phyloP scores from a whole-genome alignment of 2,113 vertebrate species.

The Sinocyclocheilus grahami region DNA sequence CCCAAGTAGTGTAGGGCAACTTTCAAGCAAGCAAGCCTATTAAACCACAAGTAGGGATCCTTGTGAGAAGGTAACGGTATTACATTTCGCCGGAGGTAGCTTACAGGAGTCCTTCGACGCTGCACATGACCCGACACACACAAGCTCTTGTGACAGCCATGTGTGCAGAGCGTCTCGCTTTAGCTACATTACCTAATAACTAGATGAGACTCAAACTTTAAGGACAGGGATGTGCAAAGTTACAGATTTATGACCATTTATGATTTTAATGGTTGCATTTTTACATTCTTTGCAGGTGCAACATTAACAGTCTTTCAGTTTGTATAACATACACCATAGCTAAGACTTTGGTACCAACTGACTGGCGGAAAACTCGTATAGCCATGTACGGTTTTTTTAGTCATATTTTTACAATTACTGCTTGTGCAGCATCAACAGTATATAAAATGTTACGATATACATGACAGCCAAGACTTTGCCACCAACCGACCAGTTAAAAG shows the following conservation, averaged over 20 bases:
- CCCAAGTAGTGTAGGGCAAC: background rate
- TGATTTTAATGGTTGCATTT: background rate
- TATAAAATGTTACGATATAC: background rate
- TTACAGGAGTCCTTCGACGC: background rate
- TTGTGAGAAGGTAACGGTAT: background rate
- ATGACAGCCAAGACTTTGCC: too few species aligned
- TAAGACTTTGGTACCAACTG: background rate
- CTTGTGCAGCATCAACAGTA: background rate
- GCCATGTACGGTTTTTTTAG: too few species aligned
- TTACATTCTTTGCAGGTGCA: background rate
- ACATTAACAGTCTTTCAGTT: background rate
- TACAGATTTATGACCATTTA: background rate
- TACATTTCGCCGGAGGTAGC: background rate
- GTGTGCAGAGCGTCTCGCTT: background rate
- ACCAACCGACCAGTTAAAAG: too few species aligned
- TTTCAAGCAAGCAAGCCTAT: slow-evolving; percentile 20
- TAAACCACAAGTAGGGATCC: slow-evolving; percentile 34
- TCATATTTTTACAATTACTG: too few species aligned
- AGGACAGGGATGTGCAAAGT: background rate
- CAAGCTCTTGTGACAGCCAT: background rate
- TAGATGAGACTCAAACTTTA: background rate
- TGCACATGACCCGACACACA: slow-evolving; percentile 6
- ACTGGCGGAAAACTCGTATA: too few species aligned
- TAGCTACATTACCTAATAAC: background rate
- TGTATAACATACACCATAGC: background rate